phyloP scores from a whole-genome alignment of 2,888 invertebrate species.

The Erpobdella octoculata region DNA sequence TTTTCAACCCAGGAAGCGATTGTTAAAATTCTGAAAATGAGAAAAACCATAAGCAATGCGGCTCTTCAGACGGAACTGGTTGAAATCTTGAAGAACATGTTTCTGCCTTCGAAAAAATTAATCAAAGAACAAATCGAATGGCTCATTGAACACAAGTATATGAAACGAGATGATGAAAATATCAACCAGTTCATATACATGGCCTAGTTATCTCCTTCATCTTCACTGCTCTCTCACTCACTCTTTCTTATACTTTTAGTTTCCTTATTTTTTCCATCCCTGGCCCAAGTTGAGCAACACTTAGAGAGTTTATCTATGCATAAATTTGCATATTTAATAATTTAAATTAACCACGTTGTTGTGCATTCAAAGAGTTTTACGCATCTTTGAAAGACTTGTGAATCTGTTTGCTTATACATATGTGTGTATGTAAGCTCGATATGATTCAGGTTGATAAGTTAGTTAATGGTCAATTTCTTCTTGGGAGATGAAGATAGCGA shows the following conservation, averaged over 20 bases:
- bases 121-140: constrained; percentile 99
- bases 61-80: constrained; percentile 92
- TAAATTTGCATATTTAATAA: constrained; percentile 14
- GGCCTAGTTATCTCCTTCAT: constrained; percentile 57
- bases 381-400: no score
- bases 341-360: no score
- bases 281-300: no score
- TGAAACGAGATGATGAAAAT: constrained; percentile 89
- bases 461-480: no score
- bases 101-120: constrained; percentile 96
- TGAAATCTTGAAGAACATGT: constrained; percentile 97
- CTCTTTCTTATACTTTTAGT: not conserved
- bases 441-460: not conserved
- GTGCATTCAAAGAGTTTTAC: no score
- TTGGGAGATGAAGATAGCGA: no score
- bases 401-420: not conserved
- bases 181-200: constrained; percentile 96
- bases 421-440: not conserved
- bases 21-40: constrained; percentile 96
- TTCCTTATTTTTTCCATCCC: not conserved
- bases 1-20: constrained; percentile 74
- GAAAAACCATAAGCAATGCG: constrained; percentile 85
- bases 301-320: constrained; percentile 5
- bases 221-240: not conserved
- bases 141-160: constrained; percentile 97